A percentile compares a stretch with the other conserved stretches of the same genome.
phyloP scores from a whole-genome alignment of 1,140 invertebrate species.

The Cotesia vestalis region DNA sequence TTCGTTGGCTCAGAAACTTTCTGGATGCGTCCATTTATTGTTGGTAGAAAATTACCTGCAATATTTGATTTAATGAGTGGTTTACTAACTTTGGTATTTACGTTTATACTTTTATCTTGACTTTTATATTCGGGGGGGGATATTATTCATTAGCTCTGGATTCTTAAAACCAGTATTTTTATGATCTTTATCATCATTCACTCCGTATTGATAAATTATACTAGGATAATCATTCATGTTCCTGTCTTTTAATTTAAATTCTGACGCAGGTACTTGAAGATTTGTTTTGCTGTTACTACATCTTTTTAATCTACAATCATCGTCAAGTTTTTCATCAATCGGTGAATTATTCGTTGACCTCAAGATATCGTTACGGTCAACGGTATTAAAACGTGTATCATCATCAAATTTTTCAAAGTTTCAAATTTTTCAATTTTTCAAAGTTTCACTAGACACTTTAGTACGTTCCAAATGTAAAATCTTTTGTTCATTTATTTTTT shows the following conservation, averaged over 20 bases:
- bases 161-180: background rate
- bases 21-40: background rate
- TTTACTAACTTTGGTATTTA: background rate
- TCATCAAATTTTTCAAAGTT: slow-evolving; percentile 3
- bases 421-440: no score
- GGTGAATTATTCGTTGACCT: background rate
- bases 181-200: background rate
- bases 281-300: background rate
- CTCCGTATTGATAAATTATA: background rate
- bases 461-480: background rate
- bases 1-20: background rate
- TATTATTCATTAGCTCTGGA: background rate
- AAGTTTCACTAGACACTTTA: background rate
- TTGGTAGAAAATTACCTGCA: background rate
- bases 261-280: background rate
- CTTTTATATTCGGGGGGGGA: background rate
- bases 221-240: background rate
- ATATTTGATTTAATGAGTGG: background rate
- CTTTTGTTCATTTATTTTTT: background rate
- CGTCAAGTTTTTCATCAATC: background rate
- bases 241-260: background rate
- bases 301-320: background rate
- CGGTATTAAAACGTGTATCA: background rate
- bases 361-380: background rate
- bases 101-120: background rate